Evolutionary conservation across 35 echinoderm and acorn worm genomes (phyloP), one percentile per base, ranked within the genome.

Genomic region (Diadema setosum): DNA sequence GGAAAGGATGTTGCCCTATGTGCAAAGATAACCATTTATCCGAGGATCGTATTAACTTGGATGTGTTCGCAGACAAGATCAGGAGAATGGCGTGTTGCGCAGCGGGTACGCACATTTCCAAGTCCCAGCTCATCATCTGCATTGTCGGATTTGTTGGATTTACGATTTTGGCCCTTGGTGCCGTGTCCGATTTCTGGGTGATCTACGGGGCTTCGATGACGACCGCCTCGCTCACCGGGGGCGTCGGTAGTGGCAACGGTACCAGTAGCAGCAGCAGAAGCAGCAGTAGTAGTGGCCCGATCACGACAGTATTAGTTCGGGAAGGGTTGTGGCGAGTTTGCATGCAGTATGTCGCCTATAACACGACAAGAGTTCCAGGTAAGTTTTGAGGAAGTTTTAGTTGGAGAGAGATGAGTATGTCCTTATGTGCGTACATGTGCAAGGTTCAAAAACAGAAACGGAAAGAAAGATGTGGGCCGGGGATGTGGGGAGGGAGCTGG

Each of bases 111-210:
- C 73, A 78, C 44, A 20, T 78, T 35, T 78, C 73, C 24, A 78
- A 23, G 44, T 78, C 73, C 9, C 73, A 78, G 44, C 73, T 78
- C 2, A 78, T 78, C 44, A 21, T 78, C 11, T 42, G 35, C 25
- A 44, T 78, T 44, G 44, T 78, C 40, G 73, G 73, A 78, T 78
- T 78, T 78, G 11, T 78, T 1, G 73, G 73, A 42, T 78, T 78
- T 41, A 78, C 73, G 9, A n/a, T 78, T 5, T 41, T 78, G 12
- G 73, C 73, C 40, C 73, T 78, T 39, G 73, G 73, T 41, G 73
- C 73, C 3, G 73, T 78, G 11, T 78, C 73, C 7, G 73, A 78
- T 36, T 78, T 41, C 44, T 78, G 73, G 73, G 73, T 78, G 34
- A 78, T 41, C 24, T 78, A 78, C 40, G 39, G 73, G 73, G n/a